Percentiles rank a stretch among this genome's conserved stretches.
phyloP scores from a whole-genome alignment of 2,888 invertebrate genomes.

The Athrips mouffetella region DNA sequence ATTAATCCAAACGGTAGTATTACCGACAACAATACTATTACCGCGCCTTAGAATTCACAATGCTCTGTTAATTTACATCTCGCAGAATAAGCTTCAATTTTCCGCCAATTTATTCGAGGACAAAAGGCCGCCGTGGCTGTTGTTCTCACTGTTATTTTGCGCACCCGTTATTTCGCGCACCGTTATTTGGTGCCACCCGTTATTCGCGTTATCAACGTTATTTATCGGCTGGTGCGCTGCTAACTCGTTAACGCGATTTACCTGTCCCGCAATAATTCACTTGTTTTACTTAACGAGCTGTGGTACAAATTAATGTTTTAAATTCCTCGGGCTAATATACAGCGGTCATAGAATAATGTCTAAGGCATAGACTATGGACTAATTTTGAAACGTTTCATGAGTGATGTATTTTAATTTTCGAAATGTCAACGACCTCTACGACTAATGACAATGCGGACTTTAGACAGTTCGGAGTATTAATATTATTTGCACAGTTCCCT shows the following conservation, averaged over 20 bases:
- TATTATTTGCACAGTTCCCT: no score
- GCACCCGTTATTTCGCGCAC: not conserved
- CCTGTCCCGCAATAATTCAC: constrained; percentile 13
- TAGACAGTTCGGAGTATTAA: no score
- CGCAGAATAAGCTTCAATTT: constrained; percentile 11
- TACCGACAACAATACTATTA: not conserved
- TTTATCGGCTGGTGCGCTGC: constrained; percentile 10
- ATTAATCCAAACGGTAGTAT: no score
- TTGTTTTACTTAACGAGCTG: constrained; percentile 12
- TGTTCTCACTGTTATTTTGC: constrained; percentile 7
- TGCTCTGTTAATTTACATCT: constrained; percentile 9
- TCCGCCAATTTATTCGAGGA: constrained; percentile 8
- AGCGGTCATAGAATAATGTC: no score
- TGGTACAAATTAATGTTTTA: constrained; percentile 11
- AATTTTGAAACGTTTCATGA: no score
- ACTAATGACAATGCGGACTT: no score
- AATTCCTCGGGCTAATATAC: constrained; percentile 3
- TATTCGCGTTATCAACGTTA: constrained; percentile 12
- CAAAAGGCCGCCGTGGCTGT: constrained; percentile 2
- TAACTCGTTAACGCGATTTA: constrained; percentile 15
- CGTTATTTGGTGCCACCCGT: constrained; percentile 6
- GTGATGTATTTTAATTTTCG: no score
- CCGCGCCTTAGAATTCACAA: constrained; percentile 1
- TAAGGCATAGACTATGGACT: no score
- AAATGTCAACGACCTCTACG: no score